These are phyloP conservation scores for Procavia capensis DNA, from an alignment of 2,113 vertebrate genomes.

Conservation along the genomic window DNA sequence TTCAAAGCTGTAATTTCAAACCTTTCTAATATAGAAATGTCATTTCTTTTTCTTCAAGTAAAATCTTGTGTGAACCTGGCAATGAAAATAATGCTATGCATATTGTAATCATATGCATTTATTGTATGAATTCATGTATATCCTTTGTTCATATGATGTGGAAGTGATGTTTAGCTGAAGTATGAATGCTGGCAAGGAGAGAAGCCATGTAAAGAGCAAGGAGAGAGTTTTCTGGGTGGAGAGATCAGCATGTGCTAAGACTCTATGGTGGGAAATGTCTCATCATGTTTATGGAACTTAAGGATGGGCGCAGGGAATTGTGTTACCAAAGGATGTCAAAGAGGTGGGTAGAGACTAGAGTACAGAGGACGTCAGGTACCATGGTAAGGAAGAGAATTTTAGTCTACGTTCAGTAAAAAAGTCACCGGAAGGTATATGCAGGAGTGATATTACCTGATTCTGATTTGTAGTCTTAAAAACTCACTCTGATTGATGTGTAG, in stretches of 20 bases:
- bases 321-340: not conserved
- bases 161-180: not conserved
- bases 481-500: not conserved
- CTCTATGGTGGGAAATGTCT: not conserved
- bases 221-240: not conserved
- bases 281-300: not conserved
- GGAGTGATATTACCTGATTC: not conserved
- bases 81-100: not conserved
- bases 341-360: not conserved
- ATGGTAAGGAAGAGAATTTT: not conserved
- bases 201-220: not conserved
- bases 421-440: not conserved
- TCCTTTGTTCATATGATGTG: not conserved
- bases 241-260: too few relatives aligned
- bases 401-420: not conserved
- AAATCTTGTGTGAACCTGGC: constrained; percentile 5
- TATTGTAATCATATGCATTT: not conserved
- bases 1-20: constrained; percentile 11
- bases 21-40: not conserved
- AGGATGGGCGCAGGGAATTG: not conserved
- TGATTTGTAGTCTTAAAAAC: not conserved
- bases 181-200: not conserved
- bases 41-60: not conserved
- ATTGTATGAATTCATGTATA: constrained; percentile 18
- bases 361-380: not conserved